Evolutionary conservation across 2,797 vertebrate species (phyloP), one percentile per base, ranked within the genome.

Genomic region (Buphagus erythrorhynchus): DNA sequence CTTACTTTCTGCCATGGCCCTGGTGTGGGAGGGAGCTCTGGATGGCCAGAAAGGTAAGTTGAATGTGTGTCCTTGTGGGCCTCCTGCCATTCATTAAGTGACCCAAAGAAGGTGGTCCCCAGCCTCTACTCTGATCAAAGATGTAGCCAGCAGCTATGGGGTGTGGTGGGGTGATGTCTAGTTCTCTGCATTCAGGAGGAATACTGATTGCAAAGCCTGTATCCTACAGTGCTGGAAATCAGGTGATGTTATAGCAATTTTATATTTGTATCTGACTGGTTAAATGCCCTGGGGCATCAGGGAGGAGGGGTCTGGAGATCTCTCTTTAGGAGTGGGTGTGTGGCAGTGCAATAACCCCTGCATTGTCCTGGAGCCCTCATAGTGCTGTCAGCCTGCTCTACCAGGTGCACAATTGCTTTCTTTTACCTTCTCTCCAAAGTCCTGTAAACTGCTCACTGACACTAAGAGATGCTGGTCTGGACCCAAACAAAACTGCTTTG

Each of bases 1-100:
- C 11, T 66, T 57, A 45, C 24, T 80, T 26, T 83, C 46, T 94
- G 88, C 46, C 54, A 96, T 95, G 95, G 90, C 88, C 68, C 28
- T 90, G 66, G 62, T 1, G 16, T 31, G 76, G 91, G 40, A 84
- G 77, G 88, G 66, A 94, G 62, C 90, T 90, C 69, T 0, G 0
- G 43, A 58, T 66, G 54, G 33, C 20, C 58, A 19, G 69, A 31
- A 81, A 90, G 94, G 96, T 94, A 72, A 94, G 93, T 5, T 29
- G 58, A 15, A 29, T 10, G 4, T 17, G 5, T 16, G 4, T 55
- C 36, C 22, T 8, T 46, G n/a, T 74, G 49, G 31, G 57, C 19
- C 33, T 46, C 17, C 38, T 55, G 52, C 22, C 14, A 3, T 21
- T 90, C 7, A 1, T 31, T 51, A 57, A 28, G 25, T 18, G 43